phyloP scores from a whole-genome alignment of 2,113 vertebrate genomes.

The Channa maculata region DNA sequence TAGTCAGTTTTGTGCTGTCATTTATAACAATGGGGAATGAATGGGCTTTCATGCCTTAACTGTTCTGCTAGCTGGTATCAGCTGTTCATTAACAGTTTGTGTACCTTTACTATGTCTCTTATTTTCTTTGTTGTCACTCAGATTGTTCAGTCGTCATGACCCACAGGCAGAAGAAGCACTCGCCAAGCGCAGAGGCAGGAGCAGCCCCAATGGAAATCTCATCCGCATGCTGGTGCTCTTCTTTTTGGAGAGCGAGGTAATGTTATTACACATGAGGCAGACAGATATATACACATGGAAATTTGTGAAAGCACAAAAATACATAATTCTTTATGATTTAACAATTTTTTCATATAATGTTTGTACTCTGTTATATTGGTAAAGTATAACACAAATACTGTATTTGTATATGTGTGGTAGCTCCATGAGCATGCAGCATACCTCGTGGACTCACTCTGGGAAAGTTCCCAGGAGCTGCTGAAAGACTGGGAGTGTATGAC shows the following conservation, averaged over 20 bases:
- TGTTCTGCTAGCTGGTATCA: background rate
- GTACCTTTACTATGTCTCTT: background rate
- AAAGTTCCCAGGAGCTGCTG: slow-evolving; percentile 98
- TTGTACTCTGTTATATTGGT: background rate
- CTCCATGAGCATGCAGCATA: slow-evolving; percentile 98
- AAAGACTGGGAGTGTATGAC: slow-evolving; percentile 99
- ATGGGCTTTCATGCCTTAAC: background rate
- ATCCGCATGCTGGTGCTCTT: slow-evolving; percentile 99
- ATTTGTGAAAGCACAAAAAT: background rate
- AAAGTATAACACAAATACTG: too few species aligned
- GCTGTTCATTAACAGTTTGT: background rate
- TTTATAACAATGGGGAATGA: background rate
- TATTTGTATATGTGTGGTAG: slow-evolving; percentile 69
- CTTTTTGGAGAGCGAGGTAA: slow-evolving; percentile 99
- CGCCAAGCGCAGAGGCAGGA: slow-evolving; percentile 95
- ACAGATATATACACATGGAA: background rate
- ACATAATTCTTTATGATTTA: too few species aligned
- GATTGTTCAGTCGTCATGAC: slow-evolving; percentile 96
- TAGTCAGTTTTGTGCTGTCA: background rate
- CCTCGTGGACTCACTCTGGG: slow-evolving; percentile 98
- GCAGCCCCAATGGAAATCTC: slow-evolving; percentile 98
- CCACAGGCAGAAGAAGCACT: slow-evolving; percentile 97
- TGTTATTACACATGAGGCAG: background rate
- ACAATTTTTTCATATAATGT: background rate
- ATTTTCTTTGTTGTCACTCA: slow-evolving; percentile 22